Evolutionary conservation across 2,113 vertebrate genomes (phyloP), one percentile per base, ranked within the genome.

Genomic region (Daboia siamensis): DNA sequence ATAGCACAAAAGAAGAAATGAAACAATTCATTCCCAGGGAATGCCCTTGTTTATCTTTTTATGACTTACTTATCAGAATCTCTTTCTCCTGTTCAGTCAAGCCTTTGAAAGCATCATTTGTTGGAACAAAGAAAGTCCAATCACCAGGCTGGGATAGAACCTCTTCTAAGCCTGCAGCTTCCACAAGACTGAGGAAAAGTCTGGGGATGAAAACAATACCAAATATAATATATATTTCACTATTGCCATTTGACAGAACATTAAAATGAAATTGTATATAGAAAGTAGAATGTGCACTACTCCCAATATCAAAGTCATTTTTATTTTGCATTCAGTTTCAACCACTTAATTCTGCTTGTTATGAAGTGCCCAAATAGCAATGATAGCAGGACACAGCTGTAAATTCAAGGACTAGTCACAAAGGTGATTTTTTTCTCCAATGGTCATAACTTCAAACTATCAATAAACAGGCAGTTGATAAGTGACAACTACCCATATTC

Each of bases 91-190:
- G 97, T 0, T 97, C 95, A 23, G 97, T 98, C 95, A 99, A 96
- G 56, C 96, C 97, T 93, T 97, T 98, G 92, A 99, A 99, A n/a
- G 99, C 98, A 51, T 99, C 98, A 17, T 99, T 99, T 26, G 98
- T 99, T 1, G 99, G 99, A 61, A 98, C 98, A 94, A 99, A 99
- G 13, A 99, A 96, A 5, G 99, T 99, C 97, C 98, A 99, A 7
- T 97, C 95, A 95, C 99, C 99, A 80, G 98, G 98, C 17, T 94
- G 97, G 84, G 95, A 98, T 44, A 99, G 96, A 93, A 99, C 84
- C 52, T 99, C 98, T 90, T 98, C 99, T 96, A 99, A 95, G 54
- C 98, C 98, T 64, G 98, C 99, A 91, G 97, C 96, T 97, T 99
- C 98, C 90, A 99, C 97, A 90, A 99, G 97, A 88, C 97, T 99